Evolutionary conservation across 2,888 invertebrate species (phyloP).

Genomic region (Pherbina coryleti): DNA sequence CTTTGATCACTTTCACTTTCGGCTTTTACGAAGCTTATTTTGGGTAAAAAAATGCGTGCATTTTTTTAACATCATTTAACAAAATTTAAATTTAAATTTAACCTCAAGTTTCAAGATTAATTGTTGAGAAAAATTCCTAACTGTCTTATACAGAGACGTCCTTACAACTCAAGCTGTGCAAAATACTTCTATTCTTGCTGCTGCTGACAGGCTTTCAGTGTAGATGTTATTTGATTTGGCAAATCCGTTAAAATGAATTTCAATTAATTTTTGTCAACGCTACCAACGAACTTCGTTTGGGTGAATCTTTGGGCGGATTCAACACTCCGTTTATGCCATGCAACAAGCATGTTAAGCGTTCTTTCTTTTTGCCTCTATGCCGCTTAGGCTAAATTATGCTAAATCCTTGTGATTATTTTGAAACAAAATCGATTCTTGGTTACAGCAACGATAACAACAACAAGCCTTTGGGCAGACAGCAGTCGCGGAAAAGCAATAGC

Average conservation of each 20-base stretch:
- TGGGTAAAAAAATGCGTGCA: no score
- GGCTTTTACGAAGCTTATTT: no score
- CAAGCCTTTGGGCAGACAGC: no score
- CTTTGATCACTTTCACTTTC: no score
- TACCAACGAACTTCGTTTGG: neutral
- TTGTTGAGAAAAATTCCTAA: no score
- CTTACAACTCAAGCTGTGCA: no score
- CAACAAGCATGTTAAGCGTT: neutral
- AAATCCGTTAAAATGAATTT: conserved; percentile 7
- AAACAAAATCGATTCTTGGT: conserved; percentile 24
- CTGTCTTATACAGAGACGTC: no score
- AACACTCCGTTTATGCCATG: neutral
- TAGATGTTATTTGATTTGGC: neutral
- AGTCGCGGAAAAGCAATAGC: neutral
- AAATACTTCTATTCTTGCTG: no score
- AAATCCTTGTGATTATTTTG: conserved; percentile 19
- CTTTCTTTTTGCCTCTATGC: neutral
- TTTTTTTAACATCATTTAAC: no score
- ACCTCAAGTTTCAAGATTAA: no score
- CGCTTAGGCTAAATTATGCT: conserved; percentile 1
- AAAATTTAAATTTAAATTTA: no score
- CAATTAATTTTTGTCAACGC: neutral
- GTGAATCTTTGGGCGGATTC: neutral
- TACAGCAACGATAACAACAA: neutral
- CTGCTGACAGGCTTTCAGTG: no score